Base-by-base conservation (phyloP, 2,888 invertebrate genomes). In the Junonia oenone region DNA sequence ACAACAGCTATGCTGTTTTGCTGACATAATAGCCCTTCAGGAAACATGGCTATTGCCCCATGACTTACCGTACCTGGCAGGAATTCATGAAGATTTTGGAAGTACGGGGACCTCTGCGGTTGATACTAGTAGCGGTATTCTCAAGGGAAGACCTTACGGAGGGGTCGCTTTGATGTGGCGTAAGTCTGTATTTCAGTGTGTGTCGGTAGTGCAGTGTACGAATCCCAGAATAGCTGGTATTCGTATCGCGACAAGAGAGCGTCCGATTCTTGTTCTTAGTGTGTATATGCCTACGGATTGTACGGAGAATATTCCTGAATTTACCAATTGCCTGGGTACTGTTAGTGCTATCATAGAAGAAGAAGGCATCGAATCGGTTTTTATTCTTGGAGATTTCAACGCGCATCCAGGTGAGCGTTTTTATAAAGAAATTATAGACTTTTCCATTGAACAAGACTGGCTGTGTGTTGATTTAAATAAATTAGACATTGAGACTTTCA, bases 81-180 rank as follows among this genome's bases (percentile, higher is more conserved):
- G 15, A 5, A 22, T 45, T 5, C 6, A 45, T 45, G 22, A 33
- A 13, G 51, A 51, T 13, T 51, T 51, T 13, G 31, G 33, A 6
- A n/a, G 33, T 19, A 43, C 43, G 17, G 51, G 51, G 2, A 51
- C 45, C 3, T 45, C 45, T 6, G 45, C 51, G 2, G 33, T 51
- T 1, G 51, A 51, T 29, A 13, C 45, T 6, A 11, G 29, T 6
- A 33, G n/a, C 6, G 45, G 51, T 1, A 15, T 31, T 11, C 14
- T 51, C 14, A 29, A 2, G 6, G 51, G 51, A 2, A 8, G 51
- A 6, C 51, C 51, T n/a, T 45, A 51, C 22, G 51, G 45, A 2
- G 51, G 51, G 5, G 51, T 51, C 6, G 51, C 51, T 11, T 8
- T 51, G 26, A 17, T 51, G 5, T 51, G 40, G 31, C 9, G 45